Base-by-base conservation (phyloP, 2,797 vertebrate species). In the Clarias pachynema region DNA sequence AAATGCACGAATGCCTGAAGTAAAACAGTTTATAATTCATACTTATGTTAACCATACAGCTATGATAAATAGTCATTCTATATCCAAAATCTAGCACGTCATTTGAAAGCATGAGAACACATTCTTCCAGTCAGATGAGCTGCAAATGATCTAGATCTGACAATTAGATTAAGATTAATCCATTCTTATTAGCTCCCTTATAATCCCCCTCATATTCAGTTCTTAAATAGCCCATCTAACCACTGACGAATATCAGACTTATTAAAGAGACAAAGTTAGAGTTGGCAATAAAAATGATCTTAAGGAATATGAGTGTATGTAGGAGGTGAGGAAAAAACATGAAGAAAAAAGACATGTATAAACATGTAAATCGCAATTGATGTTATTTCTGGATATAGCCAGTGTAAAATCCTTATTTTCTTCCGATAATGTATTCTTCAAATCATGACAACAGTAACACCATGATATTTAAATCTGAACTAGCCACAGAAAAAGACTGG, bases 311-410 rank as follows among this genome's bases (percentile, higher is more conserved):
- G 65, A 66, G 60, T 80, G 75, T 62, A 65, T 63, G 79, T 80
- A 49, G 79, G 79, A 80, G 79, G 79, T 80, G 79, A 65, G 60
- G 49, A 29, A 80, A 65, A 6, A 66, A 15, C 79, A 80, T 60
- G 29, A 60, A 29, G 8, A 60, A 77, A 56, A 40, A 72, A 78
- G 31, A 60, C 20, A 56, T 60, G 22, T 34, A 29, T 49, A 49
- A n/a, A 29, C n/a, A 80, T 80, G 60, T 80, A 80, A 80, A 65
- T 49, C 4, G n/a, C 79, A 40, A 16, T 40, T 49, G 6, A 63
- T 82, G 56, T 59, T 73, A 75, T 83, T 86, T 88, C 83, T 60
- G 66, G 34, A 59, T 83, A 66, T 59, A 31, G 53, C 69, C 69
- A 24, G 37, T 81, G 40, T 81, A 49, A 49, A 49, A 49, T 49